Percentiles rank a stretch among this genome's conserved stretches.
Conservation (phyloP, 2,888 invertebrate species). For the Hololepta plana region DNA sequence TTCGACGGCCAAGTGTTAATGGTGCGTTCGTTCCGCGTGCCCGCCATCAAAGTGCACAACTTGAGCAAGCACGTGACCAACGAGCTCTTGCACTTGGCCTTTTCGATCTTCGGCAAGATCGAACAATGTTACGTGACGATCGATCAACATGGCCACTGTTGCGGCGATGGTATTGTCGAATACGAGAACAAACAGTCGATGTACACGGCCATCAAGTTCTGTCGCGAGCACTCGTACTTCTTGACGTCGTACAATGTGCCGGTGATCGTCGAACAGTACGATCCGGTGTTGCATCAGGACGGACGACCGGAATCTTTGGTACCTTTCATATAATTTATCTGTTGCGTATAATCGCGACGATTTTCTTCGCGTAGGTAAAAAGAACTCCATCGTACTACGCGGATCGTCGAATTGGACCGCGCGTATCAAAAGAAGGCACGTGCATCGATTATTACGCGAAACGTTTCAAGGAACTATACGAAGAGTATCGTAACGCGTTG, state of each 20-base stretch:
- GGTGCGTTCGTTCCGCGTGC: background rate
- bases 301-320: too few relatives aligned
- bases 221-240: background rate
- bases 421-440: too few relatives aligned
- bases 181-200: background rate
- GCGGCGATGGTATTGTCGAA: background rate
- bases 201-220: background rate
- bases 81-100: background rate
- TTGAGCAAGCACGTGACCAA: conserved; percentile 1
- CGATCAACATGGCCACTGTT: background rate
- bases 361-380: too few relatives aligned
- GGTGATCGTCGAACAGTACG: background rate
- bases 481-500: too few relatives aligned
- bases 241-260: background rate
- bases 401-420: too few relatives aligned
- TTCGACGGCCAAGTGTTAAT: background rate
- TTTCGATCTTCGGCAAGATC: conserved; percentile 1
- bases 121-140: background rate
- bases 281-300: background rate
- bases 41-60: background rate
- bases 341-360: too few relatives aligned
- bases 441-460: too few relatives aligned
- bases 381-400: too few relatives aligned
- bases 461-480: too few relatives aligned
- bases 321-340: too few relatives aligned